Evolutionary conservation across 2,888 invertebrate species (phyloP).

Genomic region (Andricus curvator): DNA sequence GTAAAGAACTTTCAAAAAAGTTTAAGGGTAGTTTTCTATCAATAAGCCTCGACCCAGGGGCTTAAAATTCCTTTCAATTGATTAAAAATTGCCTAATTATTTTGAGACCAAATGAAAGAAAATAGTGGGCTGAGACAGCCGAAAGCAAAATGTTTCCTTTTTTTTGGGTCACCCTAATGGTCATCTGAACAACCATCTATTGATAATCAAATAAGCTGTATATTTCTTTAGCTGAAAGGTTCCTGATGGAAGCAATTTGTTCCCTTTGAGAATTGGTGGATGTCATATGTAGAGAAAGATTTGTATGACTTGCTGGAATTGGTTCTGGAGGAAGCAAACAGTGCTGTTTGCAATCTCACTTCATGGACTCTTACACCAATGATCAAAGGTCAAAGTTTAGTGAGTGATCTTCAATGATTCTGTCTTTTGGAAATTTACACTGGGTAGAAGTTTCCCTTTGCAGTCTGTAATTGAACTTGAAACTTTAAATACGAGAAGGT

Average conservation of each 20-base stretch:
- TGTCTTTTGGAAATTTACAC: not conserved
- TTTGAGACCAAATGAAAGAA: no score
- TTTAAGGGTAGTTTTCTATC: no score
- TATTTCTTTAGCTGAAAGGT: not conserved
- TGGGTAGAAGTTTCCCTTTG: not conserved
- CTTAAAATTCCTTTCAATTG: no score
- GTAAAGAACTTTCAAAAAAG: no score
- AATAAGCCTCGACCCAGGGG: no score
- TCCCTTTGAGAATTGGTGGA: not conserved
- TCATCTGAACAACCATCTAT: not conserved
- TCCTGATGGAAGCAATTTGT: not conserved
- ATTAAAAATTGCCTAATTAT: no score
- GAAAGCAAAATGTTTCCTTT: no score
- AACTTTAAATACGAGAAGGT: not conserved
- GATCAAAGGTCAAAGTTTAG: not conserved
- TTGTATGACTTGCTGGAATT: conserved; percentile 2
- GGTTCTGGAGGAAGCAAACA: not conserved
- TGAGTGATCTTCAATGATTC: not conserved
- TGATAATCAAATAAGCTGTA: not conserved
- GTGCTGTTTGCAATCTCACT: not conserved
- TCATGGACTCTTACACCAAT: not conserved
- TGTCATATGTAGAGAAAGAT: not conserved
- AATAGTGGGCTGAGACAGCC: no score
- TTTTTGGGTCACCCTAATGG: no score
- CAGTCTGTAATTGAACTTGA: not conserved